phyloP scores from a whole-genome alignment of 2,888 invertebrate species.

The Carpatolechia fugitivella region DNA sequence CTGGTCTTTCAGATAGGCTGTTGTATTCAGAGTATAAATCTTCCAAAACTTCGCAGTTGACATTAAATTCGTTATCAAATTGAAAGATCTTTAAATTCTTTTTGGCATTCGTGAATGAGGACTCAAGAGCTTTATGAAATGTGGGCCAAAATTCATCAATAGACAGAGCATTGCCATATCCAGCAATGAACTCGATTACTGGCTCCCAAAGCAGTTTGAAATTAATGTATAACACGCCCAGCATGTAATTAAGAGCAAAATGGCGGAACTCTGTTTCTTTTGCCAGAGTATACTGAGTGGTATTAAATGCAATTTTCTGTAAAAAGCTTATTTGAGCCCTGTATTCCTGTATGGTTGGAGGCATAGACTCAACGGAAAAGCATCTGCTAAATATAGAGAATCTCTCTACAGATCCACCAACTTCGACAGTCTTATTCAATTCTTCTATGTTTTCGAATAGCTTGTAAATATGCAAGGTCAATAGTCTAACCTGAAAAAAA shows the following conservation, averaged over 20 bases:
- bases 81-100: conserved; percentile 51
- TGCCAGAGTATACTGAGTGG: conserved; percentile 77
- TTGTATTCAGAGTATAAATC: conserved; percentile 58
- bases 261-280: conserved; percentile 79
- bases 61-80: conserved; percentile 58
- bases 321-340: conserved; percentile 87
- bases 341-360: conserved; percentile 87
- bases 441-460: conserved; percentile 80
- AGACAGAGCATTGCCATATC: conserved; percentile 83
- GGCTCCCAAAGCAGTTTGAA: conserved; percentile 95
- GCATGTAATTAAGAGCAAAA: conserved; percentile 86
- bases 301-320: conserved; percentile 84
- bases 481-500: conserved; percentile 80
- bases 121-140: conserved; percentile 80
- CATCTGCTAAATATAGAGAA: conserved; percentile 83
- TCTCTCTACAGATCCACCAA: conserved; percentile 56
- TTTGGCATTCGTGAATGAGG: conserved; percentile 68
- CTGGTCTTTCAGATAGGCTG: conserved; percentile 79
- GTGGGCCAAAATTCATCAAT: conserved; percentile 85
- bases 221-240: conserved; percentile 91
- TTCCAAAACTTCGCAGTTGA: conserved; percentile 45
- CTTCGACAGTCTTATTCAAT: conserved; percentile 55
- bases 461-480: conserved; percentile 86
- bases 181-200: conserved; percentile 84
- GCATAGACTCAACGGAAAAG: conserved; percentile 84